Evolutionary conservation across 2,797 vertebrate genomes (phyloP), one percentile per base, ranked within the genome.

Genomic region (Pelobates cultripes): DNA sequence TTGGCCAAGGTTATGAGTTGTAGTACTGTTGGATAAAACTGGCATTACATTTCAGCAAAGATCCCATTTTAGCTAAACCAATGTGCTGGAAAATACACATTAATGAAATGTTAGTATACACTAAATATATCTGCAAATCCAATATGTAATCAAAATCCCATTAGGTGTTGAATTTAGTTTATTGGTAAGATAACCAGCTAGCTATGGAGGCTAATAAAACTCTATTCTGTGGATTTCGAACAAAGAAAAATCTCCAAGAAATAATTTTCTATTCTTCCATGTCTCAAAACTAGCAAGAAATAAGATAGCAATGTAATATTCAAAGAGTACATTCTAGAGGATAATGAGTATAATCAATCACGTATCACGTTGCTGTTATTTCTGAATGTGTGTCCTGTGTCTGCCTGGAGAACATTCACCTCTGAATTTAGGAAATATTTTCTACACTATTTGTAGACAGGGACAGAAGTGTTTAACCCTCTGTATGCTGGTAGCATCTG

Each of bases 261-360:
- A 75, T 43, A 71, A 57, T 71, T 77, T 69, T 64, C 44, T 72
- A 40, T 15, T 76, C 66, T 64, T 75, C 61, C 44, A 75, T 76
- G 28, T 28, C 28, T 28, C 28, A 70, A 53, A 66, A 28, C 42
- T 60, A 82, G 41, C 69, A 66, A 81, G 15, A 76, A 60, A 57
- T 53, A 69, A 53, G 66, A 81, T 81, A 72, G 63, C 68, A 77
- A 43, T 73, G 51, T 70, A 70, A 75, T 75, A 70, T 70, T 75
- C 61, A 53, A 45, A 81, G 47, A 78, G 64, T 73, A 15, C 61
- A 8, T 67, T 77, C 61, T 82, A 73, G 55, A 14, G 53, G n/a
- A 71, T 77, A 82, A 82, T 78, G 61, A 77, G 63, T 57, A 76
- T 61, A 82, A 82, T 78, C 75, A 82, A 77, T 82, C 74, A 82